Evolutionary conservation across 1,140 invertebrate species (phyloP), one percentile per base, ranked within the genome.

Genomic region (Ericerus pela): DNA sequence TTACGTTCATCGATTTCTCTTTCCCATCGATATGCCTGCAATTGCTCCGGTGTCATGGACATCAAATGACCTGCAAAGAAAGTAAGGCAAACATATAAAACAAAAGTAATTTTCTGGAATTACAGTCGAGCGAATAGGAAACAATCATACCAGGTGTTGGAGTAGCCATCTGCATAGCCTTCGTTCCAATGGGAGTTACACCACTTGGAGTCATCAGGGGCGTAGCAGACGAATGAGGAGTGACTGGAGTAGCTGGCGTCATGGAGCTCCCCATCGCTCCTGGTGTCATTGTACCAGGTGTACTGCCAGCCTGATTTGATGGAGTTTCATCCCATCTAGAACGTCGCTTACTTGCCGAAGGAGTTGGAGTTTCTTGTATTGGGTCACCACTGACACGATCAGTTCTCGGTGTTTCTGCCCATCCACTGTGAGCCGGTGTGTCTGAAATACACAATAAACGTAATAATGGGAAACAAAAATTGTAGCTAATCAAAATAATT

Each of bases 281-380:
- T 4, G 84, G 82, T 12, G 84, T 85, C 59, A 79, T 78, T 1
- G 76, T 69, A 22, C 59, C 59, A 0, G 63, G 62, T 16, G 66
- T 67, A 29, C 81, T 75, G 1, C 75, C 75, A 54, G 68, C 64
- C 56, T 76, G 80, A 55, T 78, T 79, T 1, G 80, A 80, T 0
- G 92, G 96, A 0, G 96, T 99, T 71, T 98, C 93, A 68, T 99
- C 96, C 96, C 96, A 99, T 57, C 96, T 76, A 26, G 87, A 91
- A 29, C 88, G 75, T 8, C 94, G 75, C 68, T 98, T 99, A 36
- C 88, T 90, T 1, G 89, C 84, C 1, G 94, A 94, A 2, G 89
- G 88, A n/a, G 64, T 65, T 1, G 89, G 88, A 28, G 64, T 66
- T 16, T 69, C 91, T 85, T 89, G 85, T 56, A 91, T 90, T 10